Evolutionary conservation across 2,888 invertebrate genomes (phyloP), one percentile per base, ranked within the genome.

Genomic region (Lutraria lutraria): DNA sequence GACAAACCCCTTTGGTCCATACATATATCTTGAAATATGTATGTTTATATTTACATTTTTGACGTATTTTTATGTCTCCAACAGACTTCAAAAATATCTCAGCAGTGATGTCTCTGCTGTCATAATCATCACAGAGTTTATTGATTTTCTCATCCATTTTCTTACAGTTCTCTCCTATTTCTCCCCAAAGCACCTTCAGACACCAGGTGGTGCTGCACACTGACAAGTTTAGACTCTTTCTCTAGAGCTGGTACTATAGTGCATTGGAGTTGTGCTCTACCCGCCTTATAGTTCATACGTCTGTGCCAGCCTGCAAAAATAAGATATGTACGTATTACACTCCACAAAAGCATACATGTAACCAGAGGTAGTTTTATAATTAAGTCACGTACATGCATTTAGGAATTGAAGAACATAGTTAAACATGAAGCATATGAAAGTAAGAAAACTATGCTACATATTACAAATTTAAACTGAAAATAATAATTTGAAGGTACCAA

Each of bases 301-400:
- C 72, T 72, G 34, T 80, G 80, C 80, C 80, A 80, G 21, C 80
- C 80, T 80, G 43, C 8, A 80, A 80, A 34, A 31, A 72, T 31
- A 34, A 80, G 15, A 80, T 80, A 3, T n/a, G n/a, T n/a, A n/a
- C n/a, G n/a, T n/a, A n/a, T n/a, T n/a, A n/a, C n/a, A n/a, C n/a
- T n/a, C n/a, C n/a, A n/a, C n/a, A n/a, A n/a, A n/a, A n/a, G n/a
- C n/a, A n/a, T n/a, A n/a, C n/a, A n/a, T n/a, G n/a, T n/a, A n/a
- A n/a, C n/a, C n/a, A n/a, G n/a, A n/a, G n/a, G n/a, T n/a, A n/a
- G n/a, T n/a, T n/a, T n/a, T n/a, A n/a, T n/a, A n/a, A n/a, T n/a
- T n/a, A n/a, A n/a, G n/a, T n/a, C n/a, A n/a, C n/a, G n/a, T n/a
- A n/a, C n/a, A n/a, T n/a, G n/a, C n/a, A n/a, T n/a, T n/a, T n/a